phyloP scores from a whole-genome alignment of 2,797 vertebrate species.

The Cuculus canorus region DNA sequence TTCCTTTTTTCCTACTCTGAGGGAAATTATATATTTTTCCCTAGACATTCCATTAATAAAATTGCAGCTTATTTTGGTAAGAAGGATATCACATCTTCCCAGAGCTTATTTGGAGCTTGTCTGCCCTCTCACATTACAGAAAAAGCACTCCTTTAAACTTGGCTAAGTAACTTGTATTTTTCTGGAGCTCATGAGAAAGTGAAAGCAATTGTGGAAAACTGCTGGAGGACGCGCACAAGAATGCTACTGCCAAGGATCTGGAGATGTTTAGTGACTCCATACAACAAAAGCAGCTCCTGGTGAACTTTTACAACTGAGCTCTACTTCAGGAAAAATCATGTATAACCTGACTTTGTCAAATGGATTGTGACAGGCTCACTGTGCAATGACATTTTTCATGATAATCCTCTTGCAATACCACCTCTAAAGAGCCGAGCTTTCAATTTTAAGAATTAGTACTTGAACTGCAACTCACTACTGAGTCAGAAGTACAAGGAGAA shows the following conservation, averaged over 20 bases:
- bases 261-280: not conserved
- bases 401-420: not conserved
- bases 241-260: not conserved
- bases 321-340: not conserved
- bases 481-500: not conserved
- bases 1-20: not conserved
- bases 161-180: not conserved
- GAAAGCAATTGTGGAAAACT: not conserved
- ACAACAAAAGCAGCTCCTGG: not conserved
- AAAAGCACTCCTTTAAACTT: not conserved
- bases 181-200: not conserved
- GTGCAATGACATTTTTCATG: not conserved
- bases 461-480: not conserved
- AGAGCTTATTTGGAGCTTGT: not conserved
- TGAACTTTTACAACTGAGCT: not conserved
- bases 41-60: not conserved
- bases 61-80: not conserved
- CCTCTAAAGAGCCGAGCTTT: not conserved
- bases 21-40: not conserved
- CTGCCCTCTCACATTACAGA: not conserved
- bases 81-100: not conserved
- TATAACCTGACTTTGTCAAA: not conserved
- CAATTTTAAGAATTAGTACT: slow-evolving; percentile 2
- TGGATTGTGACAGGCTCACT: not conserved
- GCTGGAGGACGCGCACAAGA: not conserved